Evolutionary conservation across 92 coral and sea anemone genomes (phyloP), one percentile per base, ranked within the genome.

Genomic region (Ricordea florida): DNA sequence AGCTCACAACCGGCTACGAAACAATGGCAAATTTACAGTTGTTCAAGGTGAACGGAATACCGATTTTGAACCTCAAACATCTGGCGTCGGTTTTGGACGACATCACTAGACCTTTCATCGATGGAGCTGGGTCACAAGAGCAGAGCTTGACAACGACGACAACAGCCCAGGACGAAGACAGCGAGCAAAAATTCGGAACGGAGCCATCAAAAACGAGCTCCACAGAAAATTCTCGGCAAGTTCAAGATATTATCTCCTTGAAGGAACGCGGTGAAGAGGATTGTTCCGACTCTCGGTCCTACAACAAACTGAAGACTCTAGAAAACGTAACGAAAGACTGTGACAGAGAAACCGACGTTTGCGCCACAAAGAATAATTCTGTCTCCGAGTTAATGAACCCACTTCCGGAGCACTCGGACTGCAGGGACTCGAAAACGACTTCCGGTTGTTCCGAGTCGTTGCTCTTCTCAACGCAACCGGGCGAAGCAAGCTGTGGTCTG

Each of bases 1-100:
- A 87, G 72, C 73, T 91, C 41, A 91, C 97, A 16, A 91, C 93
- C 23, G 97, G 93, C 45, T 91, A 91, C 67, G 97, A 91, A 46
- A 91, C 82, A 38, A 81, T 91, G 74, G 71, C 97, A 24, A 90
- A 90, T 61, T 47, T 90, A 13, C 96, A 90, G 71, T 87, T 90
- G 17, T 90, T 77, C 52, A 90, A 90, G 55, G 93, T 90, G 27
- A 90, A 90, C 65, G 96, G 96, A 14, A 74, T 62, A 44, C 90
- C 93, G 2, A 80, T 90, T 29, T 57, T 90, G 18, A 90, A 90
- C 57, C 73, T 90, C 1, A 90, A 78, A 51, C 96, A 90, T 33
- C 89, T 90, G 10, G 92, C 96, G 0, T 72, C 85, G 10, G 79
- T 90, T 14, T 59, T 90, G 56, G 96, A 87, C 61, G 84, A 72